Conservation (phyloP, 2,113 vertebrate species). For the Hassar affinis region DNA sequence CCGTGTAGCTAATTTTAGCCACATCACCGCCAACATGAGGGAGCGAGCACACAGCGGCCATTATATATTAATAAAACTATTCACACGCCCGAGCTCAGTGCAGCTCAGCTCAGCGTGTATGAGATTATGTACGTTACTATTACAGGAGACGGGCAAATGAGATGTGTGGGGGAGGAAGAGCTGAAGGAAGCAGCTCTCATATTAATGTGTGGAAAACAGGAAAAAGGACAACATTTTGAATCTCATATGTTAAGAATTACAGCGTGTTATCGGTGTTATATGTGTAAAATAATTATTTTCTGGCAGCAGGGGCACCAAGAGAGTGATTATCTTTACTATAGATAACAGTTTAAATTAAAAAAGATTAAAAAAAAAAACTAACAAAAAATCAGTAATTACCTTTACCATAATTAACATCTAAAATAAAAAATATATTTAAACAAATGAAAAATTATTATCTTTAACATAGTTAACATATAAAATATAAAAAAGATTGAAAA, state of each 20-base stretch:
- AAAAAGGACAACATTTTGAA: background rate
- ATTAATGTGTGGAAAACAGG: background rate
- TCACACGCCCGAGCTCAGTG: slow-evolving; percentile 50
- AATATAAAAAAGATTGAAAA: too few relatives aligned
- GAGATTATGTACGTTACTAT: slow-evolving; percentile 25
- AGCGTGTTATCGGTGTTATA: too few relatives aligned
- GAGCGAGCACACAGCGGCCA: slow-evolving; percentile 26
- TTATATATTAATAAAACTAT: slow-evolving; percentile 52
- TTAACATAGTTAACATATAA: too few relatives aligned
- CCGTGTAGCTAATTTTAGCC: slow-evolving; percentile 69
- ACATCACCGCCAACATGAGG: background rate
- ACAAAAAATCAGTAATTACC: too few relatives aligned
- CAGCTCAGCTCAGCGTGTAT: slow-evolving; percentile 38
- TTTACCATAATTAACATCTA: too few relatives aligned
- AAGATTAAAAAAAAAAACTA: too few relatives aligned
- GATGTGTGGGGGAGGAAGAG: background rate
- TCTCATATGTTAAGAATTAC: background rate
- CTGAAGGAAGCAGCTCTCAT: slow-evolving; percentile 3
- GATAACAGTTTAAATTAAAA: too few relatives aligned
- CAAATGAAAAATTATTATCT: too few relatives aligned
- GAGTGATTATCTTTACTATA: too few relatives aligned
- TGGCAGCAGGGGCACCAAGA: too few relatives aligned
- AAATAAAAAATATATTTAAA: too few relatives aligned
- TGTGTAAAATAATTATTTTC: too few relatives aligned
- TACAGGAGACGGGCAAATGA: background rate